These are phyloP conservation scores for Thaumetopoea pityocampa DNA, from an alignment of 1,140 invertebrate species.

Conservation along the genomic window DNA sequence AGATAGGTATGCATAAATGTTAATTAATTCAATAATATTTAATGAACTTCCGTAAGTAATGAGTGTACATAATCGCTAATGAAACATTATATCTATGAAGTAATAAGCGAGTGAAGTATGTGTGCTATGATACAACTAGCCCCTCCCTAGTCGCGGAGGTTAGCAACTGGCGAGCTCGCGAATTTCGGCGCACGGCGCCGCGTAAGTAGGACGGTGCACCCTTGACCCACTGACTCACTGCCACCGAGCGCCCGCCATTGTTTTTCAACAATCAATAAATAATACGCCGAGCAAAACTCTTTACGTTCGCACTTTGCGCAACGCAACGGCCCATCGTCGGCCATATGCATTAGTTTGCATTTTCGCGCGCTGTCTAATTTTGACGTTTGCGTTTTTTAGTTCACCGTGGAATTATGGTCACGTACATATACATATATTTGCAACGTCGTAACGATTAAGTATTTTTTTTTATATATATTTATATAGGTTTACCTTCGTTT, in stretches of 20 bases:
- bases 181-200: constrained; percentile 65
- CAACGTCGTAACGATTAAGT: constrained; percentile 26
- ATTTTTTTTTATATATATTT: constrained; percentile 32
- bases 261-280: constrained; percentile 75
- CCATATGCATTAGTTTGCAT: constrained; percentile 38
- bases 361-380: constrained; percentile 40
- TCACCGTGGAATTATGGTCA: constrained; percentile 20
- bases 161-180: constrained; percentile 63
- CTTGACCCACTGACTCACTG: constrained; percentile 73
- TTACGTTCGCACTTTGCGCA: constrained; percentile 58
- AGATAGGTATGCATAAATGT: too few species aligned
- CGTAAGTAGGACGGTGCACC: constrained; percentile 63
- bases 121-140: too few species aligned
- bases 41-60: too few species aligned
- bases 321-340: constrained; percentile 40
- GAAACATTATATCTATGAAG: constrained; percentile 2
- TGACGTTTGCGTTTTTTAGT: constrained; percentile 29
- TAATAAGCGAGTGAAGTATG: constrained; percentile 7
- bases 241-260: constrained; percentile 63
- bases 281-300: constrained; percentile 59
- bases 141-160: constrained; percentile 53
- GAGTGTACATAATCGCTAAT: constrained; percentile 3
- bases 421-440: too few species aligned
- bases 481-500: constrained; percentile 42
- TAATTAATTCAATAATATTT: too few species aligned